Percentiles rank a stretch among this genome's conserved stretches.
Evolutionary conservation across 2,888 invertebrate species (phyloP).

Genomic region (Drosophila greeni): DNA sequence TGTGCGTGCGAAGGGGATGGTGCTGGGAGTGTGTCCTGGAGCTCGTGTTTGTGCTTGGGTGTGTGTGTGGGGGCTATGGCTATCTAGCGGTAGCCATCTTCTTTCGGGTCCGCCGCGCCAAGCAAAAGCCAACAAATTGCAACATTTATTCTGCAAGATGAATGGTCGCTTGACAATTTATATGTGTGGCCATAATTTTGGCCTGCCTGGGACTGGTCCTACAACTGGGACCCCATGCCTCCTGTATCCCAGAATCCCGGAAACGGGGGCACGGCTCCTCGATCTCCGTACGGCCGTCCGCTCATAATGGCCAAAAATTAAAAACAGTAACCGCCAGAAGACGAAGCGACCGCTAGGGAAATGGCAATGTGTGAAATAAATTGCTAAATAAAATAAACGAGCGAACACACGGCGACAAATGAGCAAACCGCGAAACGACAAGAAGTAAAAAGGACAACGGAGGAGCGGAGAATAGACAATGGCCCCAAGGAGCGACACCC

Average conservation of each 20-base stretch:
- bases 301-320: conserved; percentile 74
- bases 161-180: conserved; percentile 77
- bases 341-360: conserved; percentile 51
- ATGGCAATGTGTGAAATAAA: conserved; percentile 71
- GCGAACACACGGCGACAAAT: conserved; percentile 68
- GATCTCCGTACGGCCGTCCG: conserved; percentile 46
- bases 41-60: not conserved
- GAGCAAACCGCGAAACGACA: conserved; percentile 41
- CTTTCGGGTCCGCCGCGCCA: conserved; percentile 40
- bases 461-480: conserved; percentile 25
- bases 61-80: conserved; percentile 28
- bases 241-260: conserved; percentile 1
- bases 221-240: conserved; percentile 9
- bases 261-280: conserved; percentile 16
- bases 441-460: conserved; percentile 15
- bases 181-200: conserved; percentile 71
- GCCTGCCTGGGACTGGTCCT: conserved; percentile 28
- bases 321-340: conserved; percentile 68
- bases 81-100: conserved; percentile 47
- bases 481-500: conserved; percentile 29
- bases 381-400: conserved; percentile 76
- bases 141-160: conserved; percentile 78
- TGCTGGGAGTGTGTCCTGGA: not conserved
- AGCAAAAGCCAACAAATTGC: conserved; percentile 76
- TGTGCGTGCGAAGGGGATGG: conserved; percentile 52